Conservation (phyloP, 2,888 invertebrate species). For the Mythimna ferrago region DNA sequence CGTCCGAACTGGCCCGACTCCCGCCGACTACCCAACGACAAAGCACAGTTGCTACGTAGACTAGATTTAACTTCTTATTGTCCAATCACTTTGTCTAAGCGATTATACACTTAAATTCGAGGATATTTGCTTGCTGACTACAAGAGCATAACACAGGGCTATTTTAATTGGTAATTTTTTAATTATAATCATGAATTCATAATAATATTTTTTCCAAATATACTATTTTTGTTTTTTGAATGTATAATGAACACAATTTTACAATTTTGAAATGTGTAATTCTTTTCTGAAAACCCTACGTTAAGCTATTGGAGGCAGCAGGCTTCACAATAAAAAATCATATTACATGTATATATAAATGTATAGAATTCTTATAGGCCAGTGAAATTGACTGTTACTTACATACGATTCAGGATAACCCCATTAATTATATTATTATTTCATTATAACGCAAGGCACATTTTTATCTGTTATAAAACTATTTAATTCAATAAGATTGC, state of each 20-base stretch:
- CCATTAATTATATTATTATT: slow-evolving; percentile 74
- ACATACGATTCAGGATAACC: slow-evolving; percentile 78
- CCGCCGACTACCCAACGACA: slow-evolving; percentile 68
- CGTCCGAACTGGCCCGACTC: slow-evolving; percentile 59
- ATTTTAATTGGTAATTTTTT: neutral
- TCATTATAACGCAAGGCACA: slow-evolving; percentile 89
- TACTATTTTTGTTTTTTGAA: neutral
- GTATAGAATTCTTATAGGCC: slow-evolving; percentile 82
- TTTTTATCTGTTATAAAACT: slow-evolving; percentile 78
- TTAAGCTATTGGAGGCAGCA: slow-evolving; percentile 48
- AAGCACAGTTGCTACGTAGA: slow-evolving; percentile 84
- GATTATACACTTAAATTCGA: slow-evolving; percentile 87
- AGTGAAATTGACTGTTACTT: slow-evolving; percentile 89
- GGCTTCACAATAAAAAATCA: slow-evolving; percentile 68
- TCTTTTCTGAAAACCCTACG: slow-evolving; percentile 6
- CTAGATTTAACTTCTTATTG: slow-evolving; percentile 88
- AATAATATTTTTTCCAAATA: neutral
- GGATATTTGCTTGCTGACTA: slow-evolving; percentile 68
- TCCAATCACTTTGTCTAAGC: slow-evolving; percentile 86
- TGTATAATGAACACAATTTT: slow-evolving; percentile 4
- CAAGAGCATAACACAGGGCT: slow-evolving; percentile 39
- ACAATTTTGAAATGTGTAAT: slow-evolving; percentile 6
- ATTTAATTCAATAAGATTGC: slow-evolving; percentile 77
- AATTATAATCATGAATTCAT: neutral
- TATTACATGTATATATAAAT: slow-evolving; percentile 79